Conservation (phyloP, 2,113 vertebrate species). For the Rhinogobius similis region DNA sequence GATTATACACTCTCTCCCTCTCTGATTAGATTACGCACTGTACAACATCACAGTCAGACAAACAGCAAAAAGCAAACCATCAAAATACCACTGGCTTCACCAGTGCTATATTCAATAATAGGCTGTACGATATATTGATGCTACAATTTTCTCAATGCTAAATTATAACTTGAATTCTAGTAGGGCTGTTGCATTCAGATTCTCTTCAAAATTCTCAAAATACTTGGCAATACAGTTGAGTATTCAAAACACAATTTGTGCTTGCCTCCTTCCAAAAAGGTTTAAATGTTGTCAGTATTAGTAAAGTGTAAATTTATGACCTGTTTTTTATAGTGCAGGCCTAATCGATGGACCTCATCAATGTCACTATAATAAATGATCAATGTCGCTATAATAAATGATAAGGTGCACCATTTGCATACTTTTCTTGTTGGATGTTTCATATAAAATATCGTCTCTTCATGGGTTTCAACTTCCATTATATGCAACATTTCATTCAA, state of each 20-base stretch:
- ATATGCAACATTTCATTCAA: no score
- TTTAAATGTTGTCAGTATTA: not conserved
- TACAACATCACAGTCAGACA: constrained; percentile 52
- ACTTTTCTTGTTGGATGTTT: no score
- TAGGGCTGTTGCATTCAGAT: not conserved
- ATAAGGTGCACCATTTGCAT: no score
- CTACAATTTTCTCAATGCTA: not conserved
- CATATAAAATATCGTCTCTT: no score
- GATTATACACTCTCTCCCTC: constrained; percentile 66
- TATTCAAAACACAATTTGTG: no score
- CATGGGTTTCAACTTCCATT: no score
- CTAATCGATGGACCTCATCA: no score
- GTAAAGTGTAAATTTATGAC: no score
- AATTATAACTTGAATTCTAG: not conserved
- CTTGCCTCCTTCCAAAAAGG: not conserved
- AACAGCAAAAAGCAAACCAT: constrained; percentile 59
- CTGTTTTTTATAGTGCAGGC: no score
- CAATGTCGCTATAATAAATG: no score
- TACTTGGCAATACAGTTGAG: not conserved
- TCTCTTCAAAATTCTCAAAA: not conserved
- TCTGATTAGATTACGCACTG: constrained; percentile 76
- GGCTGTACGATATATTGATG: no score
- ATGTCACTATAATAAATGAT: no score
- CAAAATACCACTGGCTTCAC: not conserved
- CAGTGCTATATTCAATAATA: not conserved